Base-by-base conservation (phyloP, 2,797 vertebrate species). In the Malacoraja senta region DNA sequence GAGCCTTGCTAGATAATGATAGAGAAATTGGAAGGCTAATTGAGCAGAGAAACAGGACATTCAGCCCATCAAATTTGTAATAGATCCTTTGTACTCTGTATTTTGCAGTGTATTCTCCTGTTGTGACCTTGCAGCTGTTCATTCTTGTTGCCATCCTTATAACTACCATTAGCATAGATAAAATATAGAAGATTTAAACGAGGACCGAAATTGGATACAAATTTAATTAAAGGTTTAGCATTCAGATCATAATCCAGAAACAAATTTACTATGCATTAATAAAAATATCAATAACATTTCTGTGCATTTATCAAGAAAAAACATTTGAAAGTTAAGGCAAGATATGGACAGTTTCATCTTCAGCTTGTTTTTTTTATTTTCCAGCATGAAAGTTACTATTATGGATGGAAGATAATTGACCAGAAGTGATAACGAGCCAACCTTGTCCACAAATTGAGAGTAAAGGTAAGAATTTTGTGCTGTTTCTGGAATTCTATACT, bases 341-440 rank as follows among this genome's bases (percentile, higher is more conserved):
- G 29, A n/a, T 3, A 17, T 13, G 3, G 19, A 15, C 9, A 8
- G 17, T 68, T 68, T 88, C 65, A 68, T 44, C 2, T 58, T 29
- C 90, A 29, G 35, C 65, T 71, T 91, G 72, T 76, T 76, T 0
- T 8, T 76, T 26, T 32, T 9, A 29, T 91, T n/a, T 24, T 38
- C 26, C 90, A 92, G 90, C 72, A 92, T 76, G 71, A 92, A 74
- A 8, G 53, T 92, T 10, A 8, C 26, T 53, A 26, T 58, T 63
- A 86, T 32, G 63, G 35, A 1, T 35, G 68, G 90, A 44, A 8
- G 26, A 91, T 91, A 26, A 44, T 72, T 91, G 86, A 68, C 21
- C 21, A 32, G 86, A 71, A 71, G 86, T 71, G 71, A 58, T 92
- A 68, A 35, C n/a, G 35, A 76, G 84, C 74, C 90, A 74, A 91